Evolutionary conservation across 2,113 vertebrate species (phyloP).

Genomic region (Struthio camelus): DNA sequence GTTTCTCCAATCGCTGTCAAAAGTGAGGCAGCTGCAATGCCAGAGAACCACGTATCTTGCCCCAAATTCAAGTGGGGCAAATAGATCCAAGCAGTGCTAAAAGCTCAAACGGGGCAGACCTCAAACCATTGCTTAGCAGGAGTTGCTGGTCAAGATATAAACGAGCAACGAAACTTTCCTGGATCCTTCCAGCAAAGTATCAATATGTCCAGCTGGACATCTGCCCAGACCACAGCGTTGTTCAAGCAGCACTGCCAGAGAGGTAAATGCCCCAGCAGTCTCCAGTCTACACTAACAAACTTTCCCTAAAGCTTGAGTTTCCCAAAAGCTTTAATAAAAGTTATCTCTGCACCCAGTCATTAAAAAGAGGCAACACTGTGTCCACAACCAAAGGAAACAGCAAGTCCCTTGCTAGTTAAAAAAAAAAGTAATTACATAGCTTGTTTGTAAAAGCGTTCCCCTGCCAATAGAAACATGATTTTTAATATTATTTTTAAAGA

Average conservation of each 20-base stretch:
- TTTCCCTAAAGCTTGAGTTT: not conserved
- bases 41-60: not conserved
- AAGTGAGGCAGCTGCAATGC: rapidly evolving
- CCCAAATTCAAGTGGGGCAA: not conserved
- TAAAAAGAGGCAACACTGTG: not conserved
- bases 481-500: slow-evolving; percentile 36
- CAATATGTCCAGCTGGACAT: not conserved
- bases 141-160: not conserved
- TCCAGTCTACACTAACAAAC: not conserved
- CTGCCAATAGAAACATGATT: slow-evolving; percentile 32
- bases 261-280: not conserved
- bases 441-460: not conserved
- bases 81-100: not conserved
- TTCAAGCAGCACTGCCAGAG: not conserved
- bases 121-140: not conserved
- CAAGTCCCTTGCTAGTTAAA: not conserved
- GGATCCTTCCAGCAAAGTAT: not conserved
- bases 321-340: not conserved
- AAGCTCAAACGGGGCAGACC: not conserved
- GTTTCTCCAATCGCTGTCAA: not conserved
- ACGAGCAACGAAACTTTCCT: not conserved
- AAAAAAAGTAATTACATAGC: not conserved
- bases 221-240: not conserved
- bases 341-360: not conserved
- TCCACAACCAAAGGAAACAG: not conserved